Evolutionary conservation across 2,888 invertebrate species (phyloP).

Genomic region (Agrochola circellaris): DNA sequence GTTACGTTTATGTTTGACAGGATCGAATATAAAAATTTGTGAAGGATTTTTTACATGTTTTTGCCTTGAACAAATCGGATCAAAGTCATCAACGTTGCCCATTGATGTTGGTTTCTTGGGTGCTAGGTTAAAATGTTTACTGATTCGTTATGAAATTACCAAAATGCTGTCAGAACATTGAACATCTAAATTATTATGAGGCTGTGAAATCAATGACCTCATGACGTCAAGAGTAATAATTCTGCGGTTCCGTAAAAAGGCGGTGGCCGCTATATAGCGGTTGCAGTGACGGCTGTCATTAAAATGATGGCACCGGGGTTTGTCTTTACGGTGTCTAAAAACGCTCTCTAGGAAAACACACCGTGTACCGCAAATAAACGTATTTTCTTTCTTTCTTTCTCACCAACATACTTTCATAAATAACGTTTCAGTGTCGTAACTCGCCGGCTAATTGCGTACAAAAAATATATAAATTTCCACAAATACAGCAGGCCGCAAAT

Average conservation of each 20-base stretch:
- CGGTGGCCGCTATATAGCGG: neutral
- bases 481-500: slow-evolving; percentile 1
- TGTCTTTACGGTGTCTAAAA: neutral
- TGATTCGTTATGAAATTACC: neutral
- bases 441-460: neutral
- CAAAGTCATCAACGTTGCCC: neutral
- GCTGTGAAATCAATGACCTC: neutral
- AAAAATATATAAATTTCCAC: neutral
- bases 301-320: neutral
- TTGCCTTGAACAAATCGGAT: neutral
- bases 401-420: neutral
- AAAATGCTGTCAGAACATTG: neutral
- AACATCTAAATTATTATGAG: neutral
- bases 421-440: neutral
- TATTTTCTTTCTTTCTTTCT: too few relatives aligned
- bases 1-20: neutral
- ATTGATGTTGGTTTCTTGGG: neutral
- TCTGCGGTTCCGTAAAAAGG: neutral
- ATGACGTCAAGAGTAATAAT: neutral
- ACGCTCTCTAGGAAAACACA: neutral
- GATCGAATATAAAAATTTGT: slow-evolving; percentile 7
- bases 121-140: neutral
- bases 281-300: neutral
- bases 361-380: too few relatives aligned
- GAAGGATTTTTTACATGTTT: slow-evolving; percentile 18